Conservation (phyloP, 1,140 invertebrate species). For the Neomicropteryx cornuta region DNA sequence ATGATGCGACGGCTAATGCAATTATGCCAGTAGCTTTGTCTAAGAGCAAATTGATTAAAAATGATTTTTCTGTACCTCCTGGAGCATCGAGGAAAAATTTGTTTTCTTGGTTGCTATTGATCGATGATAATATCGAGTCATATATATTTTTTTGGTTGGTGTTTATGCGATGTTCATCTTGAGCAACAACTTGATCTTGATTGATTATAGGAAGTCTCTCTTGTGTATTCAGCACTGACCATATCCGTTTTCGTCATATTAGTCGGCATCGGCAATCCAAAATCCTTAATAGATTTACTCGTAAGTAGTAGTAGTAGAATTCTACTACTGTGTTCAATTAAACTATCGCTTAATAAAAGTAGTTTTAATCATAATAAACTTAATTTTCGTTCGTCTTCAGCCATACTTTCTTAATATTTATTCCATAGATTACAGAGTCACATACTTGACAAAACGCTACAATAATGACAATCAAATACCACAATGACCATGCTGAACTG, state of each 20-base stretch:
- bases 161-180: no score
- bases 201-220: neutral
- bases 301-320: neutral
- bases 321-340: neutral
- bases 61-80: conserved; percentile 33
- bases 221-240: neutral
- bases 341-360: conserved; percentile 1
- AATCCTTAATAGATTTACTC: conserved; percentile 3
- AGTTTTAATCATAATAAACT: conserved; percentile 2
- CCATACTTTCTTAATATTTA: conserved; percentile 1
- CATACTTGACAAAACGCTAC: conserved; percentile 3
- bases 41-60: conserved; percentile 26
- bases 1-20: conserved; percentile 37
- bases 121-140: conserved; percentile 13
- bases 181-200: neutral
- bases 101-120: conserved; percentile 12
- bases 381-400: conserved; percentile 1
- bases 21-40: conserved; percentile 21
- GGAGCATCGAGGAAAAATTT: conserved; percentile 26
- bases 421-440: conserved; percentile 2
- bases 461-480: conserved; percentile 3
- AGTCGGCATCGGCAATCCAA: conserved; percentile 1
- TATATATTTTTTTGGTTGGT: conserved; percentile 6
- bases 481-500: no score
- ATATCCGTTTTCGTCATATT: neutral